A percentile compares a stretch with the other conserved stretches of the same genome.
Conservation (phyloP, 2,888 invertebrate genomes). For the Strigamia maritima region DNA sequence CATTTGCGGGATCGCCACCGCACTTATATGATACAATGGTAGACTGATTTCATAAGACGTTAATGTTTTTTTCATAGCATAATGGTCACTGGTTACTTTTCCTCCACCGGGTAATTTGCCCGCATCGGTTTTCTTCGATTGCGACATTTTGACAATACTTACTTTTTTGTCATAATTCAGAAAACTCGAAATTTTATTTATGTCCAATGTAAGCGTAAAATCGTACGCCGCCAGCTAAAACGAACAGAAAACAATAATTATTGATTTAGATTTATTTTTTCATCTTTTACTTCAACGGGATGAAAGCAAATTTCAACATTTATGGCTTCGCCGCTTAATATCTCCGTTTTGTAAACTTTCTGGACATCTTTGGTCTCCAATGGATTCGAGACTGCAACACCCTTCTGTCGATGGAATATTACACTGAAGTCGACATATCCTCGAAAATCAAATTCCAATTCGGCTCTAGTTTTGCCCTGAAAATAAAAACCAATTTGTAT, state of each 20-base stretch:
- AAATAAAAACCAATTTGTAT: neutral
- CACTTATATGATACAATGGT: neutral
- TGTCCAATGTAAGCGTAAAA: neutral
- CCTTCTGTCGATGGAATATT: neutral
- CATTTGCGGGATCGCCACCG: neutral
- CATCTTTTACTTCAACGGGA: neutral
- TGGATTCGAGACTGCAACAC: neutral
- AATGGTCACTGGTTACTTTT: neutral
- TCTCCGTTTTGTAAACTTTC: neutral
- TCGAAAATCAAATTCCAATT: slow-evolving; percentile 7
- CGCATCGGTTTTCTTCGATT: neutral
- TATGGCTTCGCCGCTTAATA: neutral
- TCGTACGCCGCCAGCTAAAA: neutral
- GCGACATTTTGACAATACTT: neutral
- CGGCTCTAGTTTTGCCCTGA: neutral
- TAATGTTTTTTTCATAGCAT: neutral
- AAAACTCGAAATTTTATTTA: neutral
- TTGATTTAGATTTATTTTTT: neutral
- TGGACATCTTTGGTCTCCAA: neutral
- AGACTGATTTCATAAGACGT: neutral
- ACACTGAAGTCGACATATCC: neutral
- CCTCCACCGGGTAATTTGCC: neutral
- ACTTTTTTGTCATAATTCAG: neutral
- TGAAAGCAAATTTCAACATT: neutral
- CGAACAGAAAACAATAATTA: neutral